phyloP scores from a whole-genome alignment of 1,140 invertebrate genomes.

The Plutomurus gul region DNA sequence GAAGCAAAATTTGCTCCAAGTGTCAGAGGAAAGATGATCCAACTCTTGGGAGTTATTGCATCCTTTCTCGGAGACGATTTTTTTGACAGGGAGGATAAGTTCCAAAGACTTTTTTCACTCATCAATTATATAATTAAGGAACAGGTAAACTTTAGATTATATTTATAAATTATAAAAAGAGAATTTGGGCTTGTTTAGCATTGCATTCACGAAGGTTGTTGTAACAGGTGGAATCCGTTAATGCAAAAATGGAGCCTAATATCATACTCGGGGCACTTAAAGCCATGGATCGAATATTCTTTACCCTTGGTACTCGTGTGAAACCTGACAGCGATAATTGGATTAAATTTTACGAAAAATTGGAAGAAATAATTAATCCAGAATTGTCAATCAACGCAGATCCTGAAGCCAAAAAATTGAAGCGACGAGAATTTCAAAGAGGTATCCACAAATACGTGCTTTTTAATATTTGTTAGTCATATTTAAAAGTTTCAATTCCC shows the following conservation, averaged over 20 bases:
- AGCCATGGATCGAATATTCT: slow-evolving; percentile 37
- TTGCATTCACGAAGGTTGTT: neutral
- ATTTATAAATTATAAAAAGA: neutral
- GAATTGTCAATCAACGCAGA: slow-evolving; percentile 42
- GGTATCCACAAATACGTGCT: neutral
- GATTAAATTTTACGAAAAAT: slow-evolving; percentile 36
- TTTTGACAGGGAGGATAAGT: neutral
- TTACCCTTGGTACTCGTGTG: slow-evolving; percentile 14
- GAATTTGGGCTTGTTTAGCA: neutral
- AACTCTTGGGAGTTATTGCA: slow-evolving; percentile 39
- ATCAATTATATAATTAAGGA: neutral
- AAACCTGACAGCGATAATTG: neutral
- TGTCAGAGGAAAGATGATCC: slow-evolving; percentile 51
- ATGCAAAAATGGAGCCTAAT: slow-evolving; percentile 42
- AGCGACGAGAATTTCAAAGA: slow-evolving; percentile 51
- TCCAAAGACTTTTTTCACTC: neutral
- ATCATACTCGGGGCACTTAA: slow-evolving; percentile 46
- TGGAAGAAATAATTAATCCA: slow-evolving; percentile 51
- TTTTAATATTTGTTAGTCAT: neutral
- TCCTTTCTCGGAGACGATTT: neutral
- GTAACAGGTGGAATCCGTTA: slow-evolving; percentile 39
- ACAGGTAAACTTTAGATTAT: neutral
- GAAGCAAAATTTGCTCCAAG: slow-evolving; percentile 43
- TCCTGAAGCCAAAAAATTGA: slow-evolving; percentile 30
- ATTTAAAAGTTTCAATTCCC: neutral